phyloP scores from a whole-genome alignment of 92 coral and sea anemone genomes.

The Chrysogorgia sp. region DNA sequence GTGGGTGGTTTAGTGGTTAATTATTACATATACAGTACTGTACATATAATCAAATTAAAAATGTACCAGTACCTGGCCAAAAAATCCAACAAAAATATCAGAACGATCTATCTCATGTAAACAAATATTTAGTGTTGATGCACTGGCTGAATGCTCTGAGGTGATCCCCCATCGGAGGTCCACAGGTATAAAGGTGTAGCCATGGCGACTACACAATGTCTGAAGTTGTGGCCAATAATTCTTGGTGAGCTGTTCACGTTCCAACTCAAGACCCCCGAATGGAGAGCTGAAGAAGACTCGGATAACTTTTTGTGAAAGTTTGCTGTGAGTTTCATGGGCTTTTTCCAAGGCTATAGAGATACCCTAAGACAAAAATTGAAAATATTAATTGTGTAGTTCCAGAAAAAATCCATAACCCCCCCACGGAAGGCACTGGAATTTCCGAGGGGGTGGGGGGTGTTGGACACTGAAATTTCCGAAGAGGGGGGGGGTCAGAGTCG shows the following conservation, averaged over 20 bases:
- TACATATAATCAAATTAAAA: too few relatives aligned
- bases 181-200: conserved; percentile 91
- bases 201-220: conserved; percentile 82
- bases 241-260: conserved; percentile 90
- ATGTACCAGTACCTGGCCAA: conserved; percentile 99
- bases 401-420: too few relatives aligned
- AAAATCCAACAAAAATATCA: conserved; percentile 94
- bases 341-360: conserved; percentile 8
- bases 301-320: conserved; percentile 14
- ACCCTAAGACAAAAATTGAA: neutral
- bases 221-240: conserved; percentile 90
- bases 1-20: too few relatives aligned
- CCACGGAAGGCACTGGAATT: too few relatives aligned
- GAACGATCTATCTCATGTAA: conserved; percentile 92
- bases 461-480: too few relatives aligned
- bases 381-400: too few relatives aligned
- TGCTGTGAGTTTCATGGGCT: conserved; percentile 1
- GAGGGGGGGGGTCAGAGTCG: too few relatives aligned
- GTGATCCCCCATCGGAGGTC: conserved; percentile 96
- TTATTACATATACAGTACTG: neutral
- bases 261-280: conserved; percentile 94
- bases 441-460: too few relatives aligned
- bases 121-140: conserved; percentile 87
- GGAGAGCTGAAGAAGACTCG: conserved; percentile 96
- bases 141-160: conserved; percentile 89